These are phyloP conservation scores for Tetramorium simillimum DNA, from an alignment of 1,140 invertebrate genomes.

Conservation along the genomic window DNA sequence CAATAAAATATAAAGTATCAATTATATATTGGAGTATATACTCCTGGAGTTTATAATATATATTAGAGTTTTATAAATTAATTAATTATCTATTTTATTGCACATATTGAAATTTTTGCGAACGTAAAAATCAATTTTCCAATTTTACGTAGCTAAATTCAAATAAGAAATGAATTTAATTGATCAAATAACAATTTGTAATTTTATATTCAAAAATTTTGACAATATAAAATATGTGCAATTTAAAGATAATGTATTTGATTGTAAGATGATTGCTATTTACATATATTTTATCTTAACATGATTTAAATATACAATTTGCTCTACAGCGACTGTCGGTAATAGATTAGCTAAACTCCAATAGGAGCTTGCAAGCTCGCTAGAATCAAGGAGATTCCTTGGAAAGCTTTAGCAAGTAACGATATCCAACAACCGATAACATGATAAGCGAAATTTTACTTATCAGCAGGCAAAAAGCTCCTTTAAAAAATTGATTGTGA, in stretches of 20 bases:
- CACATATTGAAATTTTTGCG: background rate
- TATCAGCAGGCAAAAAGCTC: constrained; percentile 5
- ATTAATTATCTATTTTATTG: background rate
- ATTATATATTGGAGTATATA: too few species aligned
- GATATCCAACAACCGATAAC: constrained; percentile 16
- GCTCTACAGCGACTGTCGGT: constrained; percentile 1
- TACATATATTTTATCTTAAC: background rate
- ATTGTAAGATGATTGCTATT: background rate
- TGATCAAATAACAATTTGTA: background rate
- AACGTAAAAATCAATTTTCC: background rate
- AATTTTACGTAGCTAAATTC: background rate
- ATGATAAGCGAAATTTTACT: background rate
- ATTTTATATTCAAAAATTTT: background rate
- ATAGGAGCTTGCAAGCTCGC: constrained; percentile 2
- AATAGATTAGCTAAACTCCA: background rate
- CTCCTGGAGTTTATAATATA: too few species aligned
- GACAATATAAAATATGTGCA: background rate
- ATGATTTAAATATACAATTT: background rate
- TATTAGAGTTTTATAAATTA: background rate
- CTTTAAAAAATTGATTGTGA: background rate
- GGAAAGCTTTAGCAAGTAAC: background rate
- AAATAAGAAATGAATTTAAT: background rate
- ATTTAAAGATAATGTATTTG: background rate
- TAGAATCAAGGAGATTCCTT: background rate
- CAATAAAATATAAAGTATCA: background rate